Evolutionary conservation across 2,113 vertebrate species (phyloP).

Genomic region (Pyrgilauda ruficollis): DNA sequence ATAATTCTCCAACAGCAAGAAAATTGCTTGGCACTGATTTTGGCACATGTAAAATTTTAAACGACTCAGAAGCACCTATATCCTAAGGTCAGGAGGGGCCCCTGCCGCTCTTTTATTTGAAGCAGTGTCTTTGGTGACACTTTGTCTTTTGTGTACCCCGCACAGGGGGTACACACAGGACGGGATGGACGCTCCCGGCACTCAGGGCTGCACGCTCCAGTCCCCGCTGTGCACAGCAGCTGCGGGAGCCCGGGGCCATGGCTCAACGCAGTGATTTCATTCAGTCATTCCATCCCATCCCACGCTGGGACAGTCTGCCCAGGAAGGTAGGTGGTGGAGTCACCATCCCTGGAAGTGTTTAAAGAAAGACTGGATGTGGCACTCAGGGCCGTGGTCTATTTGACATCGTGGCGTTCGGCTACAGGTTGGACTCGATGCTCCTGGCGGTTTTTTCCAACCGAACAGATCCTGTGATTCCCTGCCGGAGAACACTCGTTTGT

Average conservation of each 20-base stretch:
- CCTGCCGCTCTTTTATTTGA: neutral
- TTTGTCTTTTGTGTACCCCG: no score
- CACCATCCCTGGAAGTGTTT: neutral
- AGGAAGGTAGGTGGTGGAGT: no score
- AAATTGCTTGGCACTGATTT: neutral
- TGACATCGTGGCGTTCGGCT: neutral
- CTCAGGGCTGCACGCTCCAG: neutral
- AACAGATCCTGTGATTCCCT: neutral
- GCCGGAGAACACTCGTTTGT: neutral
- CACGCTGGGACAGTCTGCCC: neutral
- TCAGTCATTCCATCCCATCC: neutral
- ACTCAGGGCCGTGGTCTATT: neutral
- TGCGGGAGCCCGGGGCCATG: fast-evolving
- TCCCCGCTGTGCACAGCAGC: fast-evolving
- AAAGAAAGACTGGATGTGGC: neutral
- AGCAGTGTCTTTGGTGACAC: neutral
- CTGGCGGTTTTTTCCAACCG: neutral
- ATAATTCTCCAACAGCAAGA: neutral
- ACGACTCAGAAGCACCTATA: neutral
- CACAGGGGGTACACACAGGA: fast-evolving
- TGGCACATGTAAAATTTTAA: neutral
- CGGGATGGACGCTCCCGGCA: neutral
- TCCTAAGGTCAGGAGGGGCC: neutral
- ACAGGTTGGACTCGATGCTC: neutral
- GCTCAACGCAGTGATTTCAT: fast-evolving